Conservation (phyloP, 1,140 invertebrate genomes). For the Tetranychus urticae region DNA sequence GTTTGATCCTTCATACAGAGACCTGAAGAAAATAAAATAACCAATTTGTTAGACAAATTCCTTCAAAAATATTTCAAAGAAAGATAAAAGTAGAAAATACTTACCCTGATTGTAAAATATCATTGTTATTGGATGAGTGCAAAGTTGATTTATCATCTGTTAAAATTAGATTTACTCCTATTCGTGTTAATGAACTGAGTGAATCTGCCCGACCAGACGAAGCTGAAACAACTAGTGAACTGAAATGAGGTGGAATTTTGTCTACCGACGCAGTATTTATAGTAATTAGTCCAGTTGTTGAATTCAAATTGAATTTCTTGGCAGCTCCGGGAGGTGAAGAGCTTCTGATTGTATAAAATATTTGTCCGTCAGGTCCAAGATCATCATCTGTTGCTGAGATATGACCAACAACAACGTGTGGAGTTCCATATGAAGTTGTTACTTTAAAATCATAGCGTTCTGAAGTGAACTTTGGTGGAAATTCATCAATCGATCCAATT, state of each 20-base stretch:
- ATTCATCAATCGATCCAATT: conserved; percentile 45
- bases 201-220: conserved; percentile 66
- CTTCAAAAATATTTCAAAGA: too few relatives aligned
- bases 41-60: too few relatives aligned
- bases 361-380: conserved; percentile 57
- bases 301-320: conserved; percentile 68
- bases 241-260: conserved; percentile 1
- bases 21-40: not conserved
- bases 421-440: not conserved
- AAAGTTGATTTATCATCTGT: conserved; percentile 2
- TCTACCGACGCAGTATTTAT: conserved; percentile 11
- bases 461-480: conserved; percentile 66
- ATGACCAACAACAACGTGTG: conserved; percentile 32
- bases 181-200: conserved; percentile 53
- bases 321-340: conserved; percentile 29
- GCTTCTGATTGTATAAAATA: conserved; percentile 33
- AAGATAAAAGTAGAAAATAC: too few relatives aligned
- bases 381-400: conserved; percentile 65
- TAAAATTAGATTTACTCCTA: conserved; percentile 40
- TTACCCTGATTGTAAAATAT: not conserved
- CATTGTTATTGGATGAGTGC: not conserved
- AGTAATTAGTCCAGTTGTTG: conserved; percentile 56
- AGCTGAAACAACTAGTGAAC: conserved; percentile 33
- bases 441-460: conserved; percentile 59
- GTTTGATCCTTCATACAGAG: not conserved